Conservation (phyloP, 1,140 invertebrate genomes). For the Caligus rogercresseyi region DNA sequence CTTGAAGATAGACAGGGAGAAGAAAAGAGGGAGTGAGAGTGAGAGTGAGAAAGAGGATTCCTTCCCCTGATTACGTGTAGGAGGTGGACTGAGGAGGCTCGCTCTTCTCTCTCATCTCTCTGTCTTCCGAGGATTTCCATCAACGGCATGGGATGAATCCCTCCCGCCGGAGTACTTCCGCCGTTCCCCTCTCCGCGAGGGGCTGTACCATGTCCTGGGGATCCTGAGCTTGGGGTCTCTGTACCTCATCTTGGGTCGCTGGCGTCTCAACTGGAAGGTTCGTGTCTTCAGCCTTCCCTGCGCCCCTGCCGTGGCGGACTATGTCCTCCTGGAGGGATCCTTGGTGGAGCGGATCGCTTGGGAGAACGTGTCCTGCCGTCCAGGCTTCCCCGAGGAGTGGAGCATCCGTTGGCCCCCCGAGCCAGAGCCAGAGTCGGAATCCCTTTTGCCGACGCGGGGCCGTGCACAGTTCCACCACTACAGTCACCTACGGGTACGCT, state of each 20-base stretch:
- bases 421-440: neutral
- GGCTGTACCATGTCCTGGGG: neutral
- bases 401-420: neutral
- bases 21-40: neutral
- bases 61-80: neutral
- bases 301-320: neutral
- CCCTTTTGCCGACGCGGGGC: neutral
- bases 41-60: neutral
- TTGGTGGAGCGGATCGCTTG: neutral
- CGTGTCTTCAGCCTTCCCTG: neutral
- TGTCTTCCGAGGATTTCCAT: neutral
- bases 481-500: neutral
- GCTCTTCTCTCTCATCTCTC: no score
- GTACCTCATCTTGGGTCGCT: neutral
- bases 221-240: neutral
- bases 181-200: neutral
- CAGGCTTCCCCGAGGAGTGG: neutral
- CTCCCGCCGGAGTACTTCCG: neutral
- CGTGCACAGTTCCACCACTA: neutral
- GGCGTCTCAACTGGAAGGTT: neutral
- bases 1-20: neutral
- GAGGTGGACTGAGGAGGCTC: neutral
- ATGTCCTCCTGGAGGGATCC: neutral
- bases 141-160: neutral
- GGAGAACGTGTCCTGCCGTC: neutral